phyloP scores from a whole-genome alignment of 2,113 vertebrate species.

The Sinocyclocheilus grahami region DNA sequence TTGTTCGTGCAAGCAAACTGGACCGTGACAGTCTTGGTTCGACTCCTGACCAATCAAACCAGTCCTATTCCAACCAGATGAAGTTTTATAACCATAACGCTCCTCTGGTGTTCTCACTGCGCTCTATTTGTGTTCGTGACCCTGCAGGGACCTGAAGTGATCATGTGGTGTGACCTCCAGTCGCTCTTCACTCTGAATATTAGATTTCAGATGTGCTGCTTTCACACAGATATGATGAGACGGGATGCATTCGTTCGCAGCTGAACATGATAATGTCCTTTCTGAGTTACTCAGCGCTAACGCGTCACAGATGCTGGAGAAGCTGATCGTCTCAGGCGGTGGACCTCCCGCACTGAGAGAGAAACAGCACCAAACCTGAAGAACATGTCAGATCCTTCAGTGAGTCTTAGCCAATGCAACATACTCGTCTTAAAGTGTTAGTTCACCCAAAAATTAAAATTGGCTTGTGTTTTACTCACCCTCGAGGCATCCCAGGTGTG shows the following conservation, averaged over 20 bases:
- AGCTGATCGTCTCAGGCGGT: neutral
- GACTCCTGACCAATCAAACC: neutral
- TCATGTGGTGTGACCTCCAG: conserved; percentile 56
- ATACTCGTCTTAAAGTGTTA: too few species aligned
- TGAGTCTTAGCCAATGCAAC: too few species aligned
- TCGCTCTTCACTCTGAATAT: conserved; percentile 62
- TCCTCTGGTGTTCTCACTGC: conserved; percentile 13
- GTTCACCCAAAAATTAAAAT: too few species aligned
- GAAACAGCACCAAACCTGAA: neutral
- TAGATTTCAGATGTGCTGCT: conserved; percentile 60
- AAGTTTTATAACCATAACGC: neutral
- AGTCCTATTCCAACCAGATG: neutral
- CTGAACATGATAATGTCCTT: conserved; percentile 31
- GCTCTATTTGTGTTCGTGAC: conserved; percentile 50
- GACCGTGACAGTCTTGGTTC: neutral
- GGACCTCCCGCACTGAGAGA: neutral
- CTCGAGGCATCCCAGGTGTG: too few species aligned
- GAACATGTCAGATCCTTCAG: neutral
- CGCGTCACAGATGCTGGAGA: conserved; percentile 68
- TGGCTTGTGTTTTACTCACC: too few species aligned
- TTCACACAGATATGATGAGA: conserved; percentile 64
- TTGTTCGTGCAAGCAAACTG: neutral
- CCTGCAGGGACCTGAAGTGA: conserved; percentile 56
- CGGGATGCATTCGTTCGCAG: neutral
- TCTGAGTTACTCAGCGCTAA: conserved; percentile 58